Base-by-base conservation (phyloP, 2,113 vertebrate genomes). In the Tetraodon nigroviridis region DNA sequence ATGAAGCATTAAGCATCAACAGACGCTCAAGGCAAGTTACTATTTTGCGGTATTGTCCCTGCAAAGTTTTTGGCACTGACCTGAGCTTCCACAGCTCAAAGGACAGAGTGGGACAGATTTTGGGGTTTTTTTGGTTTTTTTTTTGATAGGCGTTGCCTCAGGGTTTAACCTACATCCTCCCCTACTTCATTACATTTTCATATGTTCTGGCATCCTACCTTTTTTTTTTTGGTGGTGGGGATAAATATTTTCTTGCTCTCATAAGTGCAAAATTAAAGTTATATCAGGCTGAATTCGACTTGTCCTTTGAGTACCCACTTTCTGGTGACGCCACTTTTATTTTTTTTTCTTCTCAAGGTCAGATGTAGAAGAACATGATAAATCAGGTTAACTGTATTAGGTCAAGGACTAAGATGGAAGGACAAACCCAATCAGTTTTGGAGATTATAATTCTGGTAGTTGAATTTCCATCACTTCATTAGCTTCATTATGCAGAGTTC, bases 1-100 rank as follows among this genome's bases (percentile, higher is more conserved):
- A 81, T 82, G 79, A 87, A 82, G 67, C 79, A 88, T 87, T 84
- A 81, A 81, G 73, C 76, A 66, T 75, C 75, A 64, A 69, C 72
- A 78, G 76, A 67, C 12, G 71, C 85, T 86, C 52, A 70, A 74
- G 81, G 86, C 77, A 68, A 84, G 72, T 66, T 68, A 69, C 69
- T 75, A 64, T 67, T 79, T 69, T 55, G 56, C 40, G 24, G 70
- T 80, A 67, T 76, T 71, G 76, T 78, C 81, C 58, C 79, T 61
- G 65, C 65, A 73, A 78, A 84, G 84, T 73, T 71, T 59, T 67
- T 64, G 69, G 63, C 70, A 73, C 66, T 61, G 49, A 76, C 57
- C 69, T 55, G 29, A 76, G 73, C 63, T 71, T 71, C 50, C 48
- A 48, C 52, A 51, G 71, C 69, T 74, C 55, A 64, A 67, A 73